phyloP scores from a whole-genome alignment of 1,140 invertebrate species.

The Eriocheir sinensis region DNA sequence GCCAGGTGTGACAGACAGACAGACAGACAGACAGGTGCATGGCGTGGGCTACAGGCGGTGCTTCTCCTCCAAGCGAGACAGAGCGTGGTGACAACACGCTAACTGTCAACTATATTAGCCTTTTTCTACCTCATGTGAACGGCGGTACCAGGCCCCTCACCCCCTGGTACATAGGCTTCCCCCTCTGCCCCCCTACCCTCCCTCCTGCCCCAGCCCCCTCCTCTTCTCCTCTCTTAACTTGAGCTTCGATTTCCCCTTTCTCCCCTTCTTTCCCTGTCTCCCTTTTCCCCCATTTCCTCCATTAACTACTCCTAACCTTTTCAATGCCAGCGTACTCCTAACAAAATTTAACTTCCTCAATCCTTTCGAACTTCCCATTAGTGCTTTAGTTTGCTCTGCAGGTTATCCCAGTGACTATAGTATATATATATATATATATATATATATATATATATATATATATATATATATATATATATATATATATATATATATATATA shows the following conservation, averaged over 20 bases:
- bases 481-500: no score
- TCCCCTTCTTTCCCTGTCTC: not conserved
- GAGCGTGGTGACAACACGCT: slow-evolving; percentile 58
- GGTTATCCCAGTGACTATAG: no score
- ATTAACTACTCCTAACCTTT: not conserved
- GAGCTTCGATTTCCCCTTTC: no score
- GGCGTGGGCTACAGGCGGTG: slow-evolving; percentile 8
- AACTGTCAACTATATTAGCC: slow-evolving; percentile 61
- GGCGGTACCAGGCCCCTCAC: slow-evolving; percentile 52
- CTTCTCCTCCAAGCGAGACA: slow-evolving; percentile 40
- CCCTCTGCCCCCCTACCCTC: not conserved
- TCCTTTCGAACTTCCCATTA: not conserved
- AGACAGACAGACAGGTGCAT: no score
- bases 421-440: no score
- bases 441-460: no score
- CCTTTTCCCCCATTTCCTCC: not conserved
- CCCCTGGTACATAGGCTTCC: not conserved
- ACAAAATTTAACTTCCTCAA: not conserved
- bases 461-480: no score
- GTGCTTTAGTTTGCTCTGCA: no score
- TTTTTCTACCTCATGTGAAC: slow-evolving; percentile 57
- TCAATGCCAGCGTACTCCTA: not conserved
- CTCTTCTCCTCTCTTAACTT: not conserved
- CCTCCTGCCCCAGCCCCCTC: not conserved
- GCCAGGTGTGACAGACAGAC: no score